Percentiles rank a stretch among this genome's conserved stretches.
phyloP scores from a whole-genome alignment of 2,888 invertebrate genomes.

The Polia nebulosa region DNA sequence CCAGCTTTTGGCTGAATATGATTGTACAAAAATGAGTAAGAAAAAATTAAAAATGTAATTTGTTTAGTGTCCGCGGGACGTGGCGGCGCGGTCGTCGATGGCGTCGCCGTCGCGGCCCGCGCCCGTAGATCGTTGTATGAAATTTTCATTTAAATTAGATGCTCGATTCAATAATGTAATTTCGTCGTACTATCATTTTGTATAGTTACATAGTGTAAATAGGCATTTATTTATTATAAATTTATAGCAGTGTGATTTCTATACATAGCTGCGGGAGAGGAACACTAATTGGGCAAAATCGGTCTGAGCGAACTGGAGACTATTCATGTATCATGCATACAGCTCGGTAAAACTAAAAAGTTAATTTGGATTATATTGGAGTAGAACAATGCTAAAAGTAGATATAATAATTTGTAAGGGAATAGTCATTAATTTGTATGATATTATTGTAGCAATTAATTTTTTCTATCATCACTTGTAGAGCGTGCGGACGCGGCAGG shows the following conservation, averaged over 20 bases:
- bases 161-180: slow-evolving; percentile 89
- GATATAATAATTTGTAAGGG: slow-evolving; percentile 90
- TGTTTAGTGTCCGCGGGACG: slow-evolving; percentile 79
- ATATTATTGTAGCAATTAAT: slow-evolving; percentile 90
- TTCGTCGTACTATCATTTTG: slow-evolving; percentile 90
- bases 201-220: slow-evolving; percentile 91
- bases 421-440: slow-evolving; percentile 91
- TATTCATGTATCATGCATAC: slow-evolving; percentile 83
- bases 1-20: slow-evolving; percentile 87
- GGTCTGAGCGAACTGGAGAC: slow-evolving; percentile 85
- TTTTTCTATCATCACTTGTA: slow-evolving; percentile 89
- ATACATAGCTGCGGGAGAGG: slow-evolving; percentile 89
- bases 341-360: slow-evolving; percentile 83
- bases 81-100: slow-evolving; percentile 59
- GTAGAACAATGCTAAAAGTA: slow-evolving; percentile 90
- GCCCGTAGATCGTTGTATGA: slow-evolving; percentile 85
- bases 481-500: slow-evolving; percentile 71
- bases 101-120: slow-evolving; percentile 71
- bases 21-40: slow-evolving; percentile 89
- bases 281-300: slow-evolving; percentile 84
- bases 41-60: slow-evolving; percentile 84
- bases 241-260: slow-evolving; percentile 90
- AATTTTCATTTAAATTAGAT: slow-evolving; percentile 87
- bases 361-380: slow-evolving; percentile 87
- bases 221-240: slow-evolving; percentile 91